Base-by-base conservation (phyloP, 2,113 vertebrate species). In the Argyrosomus japonicus region DNA sequence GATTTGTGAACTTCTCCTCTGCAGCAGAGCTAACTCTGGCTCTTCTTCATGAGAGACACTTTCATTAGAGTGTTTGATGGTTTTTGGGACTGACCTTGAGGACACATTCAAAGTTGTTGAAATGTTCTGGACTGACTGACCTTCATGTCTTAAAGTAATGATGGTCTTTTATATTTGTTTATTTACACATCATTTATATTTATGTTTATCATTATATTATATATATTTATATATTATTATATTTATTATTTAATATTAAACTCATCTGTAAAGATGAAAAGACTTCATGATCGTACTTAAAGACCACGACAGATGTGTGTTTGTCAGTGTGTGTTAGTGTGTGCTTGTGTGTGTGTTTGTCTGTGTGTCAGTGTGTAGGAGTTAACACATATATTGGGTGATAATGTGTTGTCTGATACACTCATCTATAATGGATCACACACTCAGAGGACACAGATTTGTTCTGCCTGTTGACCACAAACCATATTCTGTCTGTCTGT, bases 361-460 rank as follows among this genome's bases (percentile, higher is more conserved):
- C 23, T 68, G 65, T 51, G n/a, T 53, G 65, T 54, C 47, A 51
- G 56, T 77, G 19, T 70, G 68, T 54, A 6, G 54, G 47, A 14
- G 32, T 53, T 45, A 19, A 62, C 67, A 79, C 43, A 45, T 71
- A 11, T 63, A n/a, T 18, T 71, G 50, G 68, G 69, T 73, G 78
- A 48, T 80, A 80, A 73, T 80, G 61, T 64, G 54, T 65, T 81
- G 32, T 73, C 11, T 74, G 69, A 58, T 74, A 36, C 56, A 13
- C 27, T 21, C 53, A 60, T 74, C 53, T 51, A 67, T 74, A 74
- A 60, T 74, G 53, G 48, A 72, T 57, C 51, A 64, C 51, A 62
- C 60, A 62, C 60, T 50, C 47, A n/a, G 43, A 62, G n/a, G 19
- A 50, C 27, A 69, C 6, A 64, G 32, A 54, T 47, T 64, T 29